Base-by-base conservation (phyloP, 2,888 invertebrate species). In the Cephus sareptanus region DNA sequence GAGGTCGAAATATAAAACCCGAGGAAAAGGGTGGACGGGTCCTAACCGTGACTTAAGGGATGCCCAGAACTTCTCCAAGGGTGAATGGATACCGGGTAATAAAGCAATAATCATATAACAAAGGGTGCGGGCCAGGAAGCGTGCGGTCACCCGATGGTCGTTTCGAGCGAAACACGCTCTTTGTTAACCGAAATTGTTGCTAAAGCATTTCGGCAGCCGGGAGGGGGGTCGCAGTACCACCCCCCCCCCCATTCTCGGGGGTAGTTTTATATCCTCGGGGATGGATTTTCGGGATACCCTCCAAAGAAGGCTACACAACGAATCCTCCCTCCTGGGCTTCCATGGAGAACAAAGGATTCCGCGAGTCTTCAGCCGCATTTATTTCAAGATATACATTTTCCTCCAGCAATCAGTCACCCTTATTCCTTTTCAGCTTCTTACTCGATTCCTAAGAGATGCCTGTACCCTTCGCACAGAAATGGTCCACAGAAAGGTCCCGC, bases 81-180 rank as follows among this genome's bases (percentile, higher is more conserved):
- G 74, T 74, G 34, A 33, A 34, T 15, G 9, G 30, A 12, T 13
- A 30, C 34, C 37, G 76, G 76, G 78, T 87, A 87, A 88, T 87
- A 88, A 83, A 85, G 90, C 87, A 90, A 90, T 91, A 91, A 91
- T 90, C 90, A 87, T 90, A 89, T 89, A 91, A 90, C 88, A 87
- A 88, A 89, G 88, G 87, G 83, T 79, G 81, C 76, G 73, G 77
- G 79, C 80, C 81, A 80, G 76, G 78, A 79, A 81, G 83, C 79
- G 35, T 74, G 71, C 71, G 86, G 88, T 86, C 87, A 84, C 86
- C 84, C 83, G 86, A 90, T 87, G 90, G 89, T 88, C 89, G 89
- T 90, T 90, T 84, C 84, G 89, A 83, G 81, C 81, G 76, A 81
- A 85, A 82, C 79, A 83, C 84, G 85, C 82, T 31, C 71, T 71